Evolutionary conservation across 2,888 invertebrate genomes (phyloP).

Genomic region (Laspeyria flexula): DNA sequence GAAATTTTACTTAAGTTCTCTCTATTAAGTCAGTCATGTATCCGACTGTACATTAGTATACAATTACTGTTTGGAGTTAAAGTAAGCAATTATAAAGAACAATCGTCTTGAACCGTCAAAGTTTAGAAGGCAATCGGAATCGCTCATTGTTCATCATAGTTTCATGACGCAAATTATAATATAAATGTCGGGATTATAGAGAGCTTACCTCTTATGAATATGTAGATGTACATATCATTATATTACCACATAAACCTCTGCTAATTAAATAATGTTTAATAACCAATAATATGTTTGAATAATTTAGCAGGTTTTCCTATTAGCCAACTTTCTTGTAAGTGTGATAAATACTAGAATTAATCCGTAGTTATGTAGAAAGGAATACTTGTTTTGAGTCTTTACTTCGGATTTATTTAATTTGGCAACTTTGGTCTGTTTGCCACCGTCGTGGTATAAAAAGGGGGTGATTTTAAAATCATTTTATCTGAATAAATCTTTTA

Average conservation of each 20-base stretch:
- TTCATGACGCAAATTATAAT: conserved; percentile 31
- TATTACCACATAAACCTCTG: not conserved
- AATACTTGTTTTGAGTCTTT: no score
- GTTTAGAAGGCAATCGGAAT: conserved; percentile 42
- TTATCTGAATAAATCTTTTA: no score
- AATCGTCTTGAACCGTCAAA: conserved; percentile 48
- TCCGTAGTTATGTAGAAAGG: no score
- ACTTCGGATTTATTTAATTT: no score
- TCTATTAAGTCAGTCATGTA: not conserved
- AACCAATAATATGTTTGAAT: not conserved
- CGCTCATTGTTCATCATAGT: conserved; percentile 32
- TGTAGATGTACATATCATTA: conserved; percentile 3
- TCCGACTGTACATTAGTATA: conserved; percentile 10
- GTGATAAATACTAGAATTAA: no score
- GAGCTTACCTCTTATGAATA: conserved; percentile 20
- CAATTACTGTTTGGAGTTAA: conserved; percentile 28
- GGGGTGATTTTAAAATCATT: no score
- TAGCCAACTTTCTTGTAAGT: not conserved
- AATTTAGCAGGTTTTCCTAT: conserved; percentile 1
- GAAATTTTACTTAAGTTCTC: no score
- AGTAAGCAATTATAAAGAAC: conserved; percentile 43
- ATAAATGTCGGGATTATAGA: conserved; percentile 23
- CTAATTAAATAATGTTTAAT: not conserved
- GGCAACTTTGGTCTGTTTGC: no score
- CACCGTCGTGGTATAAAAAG: no score